Conservation (phyloP, 2,888 invertebrate genomes). For the Sesia bembeciformis region DNA sequence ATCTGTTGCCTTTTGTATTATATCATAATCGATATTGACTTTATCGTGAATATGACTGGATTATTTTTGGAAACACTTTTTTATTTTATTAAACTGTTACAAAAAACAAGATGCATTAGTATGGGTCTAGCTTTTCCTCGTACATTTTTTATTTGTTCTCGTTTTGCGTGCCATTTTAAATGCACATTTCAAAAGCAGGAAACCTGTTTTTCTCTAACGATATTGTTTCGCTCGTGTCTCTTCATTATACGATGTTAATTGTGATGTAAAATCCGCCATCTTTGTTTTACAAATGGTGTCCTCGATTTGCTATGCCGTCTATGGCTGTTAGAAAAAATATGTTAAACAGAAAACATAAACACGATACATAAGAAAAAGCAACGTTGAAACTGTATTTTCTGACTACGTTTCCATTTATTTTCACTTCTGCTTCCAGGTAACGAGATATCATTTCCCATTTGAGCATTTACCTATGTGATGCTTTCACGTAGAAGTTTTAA, state of each 20-base stretch:
- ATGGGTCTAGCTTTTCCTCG: not conserved
- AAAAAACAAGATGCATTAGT: too few relatives aligned
- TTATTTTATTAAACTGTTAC: too few relatives aligned
- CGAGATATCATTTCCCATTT: too few relatives aligned
- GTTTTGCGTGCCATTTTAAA: not conserved
- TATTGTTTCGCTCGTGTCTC: constrained; percentile 52
- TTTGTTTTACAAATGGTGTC: constrained; percentile 61
- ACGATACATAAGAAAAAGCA: not conserved
- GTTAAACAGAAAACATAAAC: not conserved
- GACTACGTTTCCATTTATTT: not conserved
- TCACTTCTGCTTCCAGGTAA: too few relatives aligned
- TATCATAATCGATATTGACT: constrained; percentile 12
- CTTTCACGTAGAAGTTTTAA: too few relatives aligned
- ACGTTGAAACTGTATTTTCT: not conserved
- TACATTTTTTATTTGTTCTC: not conserved
- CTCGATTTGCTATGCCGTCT: constrained; percentile 31
- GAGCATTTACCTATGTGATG: too few relatives aligned
- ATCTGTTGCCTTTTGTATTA: constrained; percentile 25
- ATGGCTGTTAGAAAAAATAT: not conserved
- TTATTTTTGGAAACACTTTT: too few relatives aligned
- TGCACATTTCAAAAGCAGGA: constrained; percentile 35
- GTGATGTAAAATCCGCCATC: constrained; percentile 62
- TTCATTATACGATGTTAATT: constrained; percentile 54
- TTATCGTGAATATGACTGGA: not conserved
- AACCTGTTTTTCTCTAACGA: constrained; percentile 56